Evolutionary conservation across 2,888 invertebrate species (phyloP), one percentile per base, ranked within the genome.

Genomic region (Halictus quadricinctus): DNA sequence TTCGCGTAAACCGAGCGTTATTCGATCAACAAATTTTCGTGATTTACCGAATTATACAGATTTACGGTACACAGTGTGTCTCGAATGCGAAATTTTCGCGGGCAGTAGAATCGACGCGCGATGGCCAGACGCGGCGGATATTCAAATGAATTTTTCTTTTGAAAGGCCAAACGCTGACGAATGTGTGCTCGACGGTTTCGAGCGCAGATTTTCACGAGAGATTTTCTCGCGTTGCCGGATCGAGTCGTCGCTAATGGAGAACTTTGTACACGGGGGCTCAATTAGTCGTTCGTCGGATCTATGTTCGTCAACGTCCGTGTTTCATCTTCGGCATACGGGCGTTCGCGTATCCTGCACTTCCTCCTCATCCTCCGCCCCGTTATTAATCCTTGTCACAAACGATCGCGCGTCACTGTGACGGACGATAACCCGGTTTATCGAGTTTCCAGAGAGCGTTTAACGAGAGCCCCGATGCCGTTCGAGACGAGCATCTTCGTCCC

Each of bases 341-440:
- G 46, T 69, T 78, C 78, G 48, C 78, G 12, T 36, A 54, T 64
- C 29, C 64, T 54, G 21, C 21, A 0, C 21, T 21, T 54, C 54
- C n/a, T n/a, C 21, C 10, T n/a, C 54, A 7, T 10, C n/a, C 54
- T n/a, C 10, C 54, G 1, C n/a, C 46, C 18, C 48, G 58, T 83
- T 83, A 83, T 77, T 77, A 77, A 81, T 81, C 58, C 69, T 12
- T n/a, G 36, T 69, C 54, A 18, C 46, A 64, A 83, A 84, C 60
- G 74, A 84, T 84, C 60, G 18, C 43, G 60, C 76, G 83, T 83
- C 66, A 66, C n/a, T 7, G 50, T 83, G 73, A 76, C 72, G 83
- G 83, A 66, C 76, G 76, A 74, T 70, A 83, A 77, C 72, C 29
- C 69, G 84, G 83, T 83, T 83, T 76, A 73, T 83, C 76, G 76